Percentiles rank a stretch among this genome's conserved stretches.
phyloP scores from a whole-genome alignment of 2,888 invertebrate species.

The Drosophila affinis region DNA sequence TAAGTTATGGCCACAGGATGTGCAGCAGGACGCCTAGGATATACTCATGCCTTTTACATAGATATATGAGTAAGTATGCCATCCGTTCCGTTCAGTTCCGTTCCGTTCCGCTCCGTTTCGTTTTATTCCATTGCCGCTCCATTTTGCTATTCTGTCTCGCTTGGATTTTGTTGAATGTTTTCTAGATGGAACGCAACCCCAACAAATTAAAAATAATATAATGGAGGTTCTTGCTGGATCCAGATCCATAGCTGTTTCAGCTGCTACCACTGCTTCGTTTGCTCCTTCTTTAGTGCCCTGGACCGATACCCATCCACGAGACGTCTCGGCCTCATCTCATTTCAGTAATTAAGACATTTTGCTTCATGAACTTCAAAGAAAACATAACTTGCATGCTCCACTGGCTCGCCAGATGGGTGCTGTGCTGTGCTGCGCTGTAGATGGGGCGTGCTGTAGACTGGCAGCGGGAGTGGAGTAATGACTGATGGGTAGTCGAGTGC shows the following conservation, averaged over 20 bases:
- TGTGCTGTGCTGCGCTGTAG: slow-evolving; percentile 26
- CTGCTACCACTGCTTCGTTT: not conserved
- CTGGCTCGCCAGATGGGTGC: slow-evolving; percentile 42
- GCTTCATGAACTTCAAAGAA: slow-evolving; percentile 67
- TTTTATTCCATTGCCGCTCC: too few species aligned
- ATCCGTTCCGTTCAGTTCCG: slow-evolving; percentile 1
- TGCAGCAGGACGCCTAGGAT: slow-evolving; percentile 53
- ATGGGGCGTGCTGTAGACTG: not conserved
- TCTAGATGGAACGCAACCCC: slow-evolving; percentile 14
- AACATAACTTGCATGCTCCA: slow-evolving; percentile 54
- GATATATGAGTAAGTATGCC: not conserved
- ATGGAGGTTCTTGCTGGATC: slow-evolving; percentile 21
- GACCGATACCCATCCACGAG: not conserved
- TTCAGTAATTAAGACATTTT: slow-evolving; percentile 71
- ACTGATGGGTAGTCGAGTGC: not conserved
- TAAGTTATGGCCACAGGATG: slow-evolving; percentile 79
- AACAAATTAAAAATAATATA: slow-evolving; percentile 70
- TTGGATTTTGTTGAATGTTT: not conserved
- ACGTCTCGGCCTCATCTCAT: slow-evolving; percentile 39
- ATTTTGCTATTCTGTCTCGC: slow-evolving; percentile 2
- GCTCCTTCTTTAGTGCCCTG: slow-evolving; percentile 12
- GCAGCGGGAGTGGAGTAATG: not conserved
- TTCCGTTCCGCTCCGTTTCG: slow-evolving; percentile 3
- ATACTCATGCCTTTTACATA: not conserved
- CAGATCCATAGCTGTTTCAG: not conserved